Evolutionary conservation across 2,113 vertebrate genomes (phyloP).

Genomic region (Xiphias gladius): DNA sequence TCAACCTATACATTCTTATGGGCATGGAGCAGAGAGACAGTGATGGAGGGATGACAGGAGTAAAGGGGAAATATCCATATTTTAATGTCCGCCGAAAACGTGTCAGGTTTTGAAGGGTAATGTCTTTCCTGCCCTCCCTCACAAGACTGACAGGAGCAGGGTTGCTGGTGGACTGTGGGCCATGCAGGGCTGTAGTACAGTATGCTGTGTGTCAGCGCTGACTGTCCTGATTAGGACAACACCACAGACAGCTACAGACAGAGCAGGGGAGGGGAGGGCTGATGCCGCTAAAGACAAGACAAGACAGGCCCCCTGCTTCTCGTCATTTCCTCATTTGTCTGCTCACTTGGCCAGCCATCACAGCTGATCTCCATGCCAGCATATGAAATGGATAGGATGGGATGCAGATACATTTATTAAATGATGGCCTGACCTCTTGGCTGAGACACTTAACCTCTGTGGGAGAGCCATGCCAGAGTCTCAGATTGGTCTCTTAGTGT

Average conservation of each 20-base stretch:
- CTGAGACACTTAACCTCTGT: slow-evolving; percentile 67
- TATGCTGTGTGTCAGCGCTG: slow-evolving; percentile 77
- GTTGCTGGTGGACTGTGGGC: slow-evolving; percentile 57
- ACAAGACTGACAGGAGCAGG: slow-evolving; percentile 57
- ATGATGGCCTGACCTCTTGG: slow-evolving; percentile 59
- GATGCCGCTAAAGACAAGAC: slow-evolving; percentile 60
- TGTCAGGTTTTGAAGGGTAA: neutral
- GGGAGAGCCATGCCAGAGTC: slow-evolving; percentile 1
- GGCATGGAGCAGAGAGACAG: neutral
- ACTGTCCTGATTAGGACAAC: slow-evolving; percentile 73
- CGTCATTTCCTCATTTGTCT: slow-evolving; percentile 69
- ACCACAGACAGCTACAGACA: slow-evolving; percentile 49
- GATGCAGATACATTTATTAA: slow-evolving; percentile 58
- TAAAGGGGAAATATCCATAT: neutral
- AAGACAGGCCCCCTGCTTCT: slow-evolving; percentile 57
- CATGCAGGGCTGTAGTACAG: slow-evolving; percentile 42
- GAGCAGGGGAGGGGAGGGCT: slow-evolving; percentile 60
- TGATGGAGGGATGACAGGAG: neutral
- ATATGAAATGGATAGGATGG: slow-evolving; percentile 53
- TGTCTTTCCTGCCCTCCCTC: neutral
- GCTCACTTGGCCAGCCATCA: slow-evolving; percentile 72
- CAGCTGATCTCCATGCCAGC: slow-evolving; percentile 47
- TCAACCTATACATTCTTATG: neutral
- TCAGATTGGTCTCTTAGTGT: slow-evolving; percentile 31
- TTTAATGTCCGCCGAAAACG: neutral